These are phyloP conservation scores for Patella pellucida DNA, from an alignment of 2,888 invertebrate species.

Conservation along the genomic window DNA sequence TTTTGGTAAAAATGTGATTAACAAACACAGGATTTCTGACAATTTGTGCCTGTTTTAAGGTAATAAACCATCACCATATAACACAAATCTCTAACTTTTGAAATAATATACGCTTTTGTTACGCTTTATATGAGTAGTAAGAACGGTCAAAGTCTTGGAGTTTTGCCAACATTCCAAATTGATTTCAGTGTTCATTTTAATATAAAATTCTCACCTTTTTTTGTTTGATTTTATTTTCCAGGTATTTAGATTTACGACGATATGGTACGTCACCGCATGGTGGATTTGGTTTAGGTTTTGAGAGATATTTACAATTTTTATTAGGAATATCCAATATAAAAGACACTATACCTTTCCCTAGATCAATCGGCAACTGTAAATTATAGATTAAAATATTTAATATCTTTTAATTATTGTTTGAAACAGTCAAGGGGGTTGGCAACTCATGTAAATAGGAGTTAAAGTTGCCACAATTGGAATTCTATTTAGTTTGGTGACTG, in stretches of 20 bases:
- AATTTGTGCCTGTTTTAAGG: too few species aligned
- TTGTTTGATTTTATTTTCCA: conserved; percentile 33
- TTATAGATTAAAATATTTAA: conserved; percentile 28
- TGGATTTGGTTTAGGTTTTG: conserved; percentile 97
- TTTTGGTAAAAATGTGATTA: too few species aligned
- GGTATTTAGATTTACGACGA: conserved; percentile 92
- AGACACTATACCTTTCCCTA: conserved; percentile 94
- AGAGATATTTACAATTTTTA: conserved; percentile 87
- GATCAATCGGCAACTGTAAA: conserved; percentile 71
- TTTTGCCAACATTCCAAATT: neutral
- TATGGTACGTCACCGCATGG: conserved; percentile 91
- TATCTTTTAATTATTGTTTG: neutral
- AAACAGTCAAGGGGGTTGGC: too few species aligned
- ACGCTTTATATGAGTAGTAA: too few species aligned
- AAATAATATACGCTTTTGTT: too few species aligned
- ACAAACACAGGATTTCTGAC: too few species aligned
- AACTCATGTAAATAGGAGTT: too few species aligned
- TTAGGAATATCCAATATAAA: conserved; percentile 89
- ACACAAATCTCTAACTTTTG: too few species aligned
- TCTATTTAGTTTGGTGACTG: too few species aligned
- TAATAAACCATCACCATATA: too few species aligned
- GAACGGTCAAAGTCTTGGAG: neutral
- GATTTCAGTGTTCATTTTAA: neutral
- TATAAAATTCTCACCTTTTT: too few species aligned
- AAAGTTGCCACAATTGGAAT: too few species aligned